A percentile compares a stretch with the other conserved stretches of the same genome.
Conservation (phyloP, 2,113 vertebrate species). For the Dascyllus trimaculatus region DNA sequence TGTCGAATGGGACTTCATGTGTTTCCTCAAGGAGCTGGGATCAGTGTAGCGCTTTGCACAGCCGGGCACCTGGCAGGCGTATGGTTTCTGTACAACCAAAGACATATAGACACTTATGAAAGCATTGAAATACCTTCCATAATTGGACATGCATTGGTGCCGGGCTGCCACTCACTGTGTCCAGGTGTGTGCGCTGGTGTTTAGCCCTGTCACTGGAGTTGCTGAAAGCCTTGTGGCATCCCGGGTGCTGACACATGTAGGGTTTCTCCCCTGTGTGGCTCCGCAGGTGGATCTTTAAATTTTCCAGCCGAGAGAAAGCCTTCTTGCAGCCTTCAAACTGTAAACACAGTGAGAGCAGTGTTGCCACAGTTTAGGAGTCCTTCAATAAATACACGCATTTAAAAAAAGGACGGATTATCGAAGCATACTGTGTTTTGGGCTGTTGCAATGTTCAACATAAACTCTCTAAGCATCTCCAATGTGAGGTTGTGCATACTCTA, state of each 20-base stretch:
- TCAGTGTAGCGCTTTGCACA: constrained; percentile 97
- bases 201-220: constrained; percentile 99
- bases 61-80: constrained; percentile 95
- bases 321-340: constrained; percentile 98
- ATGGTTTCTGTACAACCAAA: constrained; percentile 91
- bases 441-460: background rate
- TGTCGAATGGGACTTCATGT: constrained; percentile 95
- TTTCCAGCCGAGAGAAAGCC: constrained; percentile 97
- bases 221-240: constrained; percentile 97
- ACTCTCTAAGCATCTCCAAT: background rate
- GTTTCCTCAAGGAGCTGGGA: constrained; percentile 97
- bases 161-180: constrained; percentile 78
- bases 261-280: constrained; percentile 98
- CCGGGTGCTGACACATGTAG: constrained; percentile 93
- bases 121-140: background rate
- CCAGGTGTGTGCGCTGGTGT: constrained; percentile 97
- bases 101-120: constrained; percentile 12
- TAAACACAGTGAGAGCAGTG: constrained; percentile 4
- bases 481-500: background rate
- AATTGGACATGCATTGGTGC: background rate
- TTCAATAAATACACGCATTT: constrained; percentile 3
- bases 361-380: background rate
- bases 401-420: background rate
- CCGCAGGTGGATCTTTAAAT: constrained; percentile 97
- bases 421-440: background rate